These are phyloP conservation scores for Polietes domitor DNA, from an alignment of 2,888 invertebrate genomes.

Conservation along the genomic window DNA sequence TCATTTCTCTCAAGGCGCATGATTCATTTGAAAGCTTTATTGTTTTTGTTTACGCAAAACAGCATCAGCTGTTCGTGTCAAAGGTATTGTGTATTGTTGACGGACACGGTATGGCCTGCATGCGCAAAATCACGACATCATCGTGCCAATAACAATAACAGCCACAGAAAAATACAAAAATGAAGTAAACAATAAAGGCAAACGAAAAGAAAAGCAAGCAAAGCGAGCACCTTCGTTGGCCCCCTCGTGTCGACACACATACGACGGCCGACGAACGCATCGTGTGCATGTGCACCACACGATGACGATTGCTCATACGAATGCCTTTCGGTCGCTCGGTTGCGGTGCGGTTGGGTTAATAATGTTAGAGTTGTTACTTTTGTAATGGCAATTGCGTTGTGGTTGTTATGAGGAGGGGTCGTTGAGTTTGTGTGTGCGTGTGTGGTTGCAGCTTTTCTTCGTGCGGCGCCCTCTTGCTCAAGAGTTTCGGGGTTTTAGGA, in stretches of 20 bases:
- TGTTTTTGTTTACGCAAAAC: constrained; percentile 25
- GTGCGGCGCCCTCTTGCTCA: constrained; percentile 2
- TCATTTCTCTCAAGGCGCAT: background rate
- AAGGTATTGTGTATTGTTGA: background rate
- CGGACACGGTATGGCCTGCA: background rate
- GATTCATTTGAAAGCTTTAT: background rate
- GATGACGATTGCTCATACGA: background rate
- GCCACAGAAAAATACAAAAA: constrained; percentile 39
- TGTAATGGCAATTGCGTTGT: background rate
- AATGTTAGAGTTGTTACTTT: background rate
- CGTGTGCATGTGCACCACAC: background rate
- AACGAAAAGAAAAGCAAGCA: constrained; percentile 40
- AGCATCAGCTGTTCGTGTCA: constrained; percentile 47
- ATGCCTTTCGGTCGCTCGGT: background rate
- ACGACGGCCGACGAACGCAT: background rate
- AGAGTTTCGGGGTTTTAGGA: background rate
- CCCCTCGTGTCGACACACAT: background rate
- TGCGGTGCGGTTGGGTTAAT: constrained; percentile 1
- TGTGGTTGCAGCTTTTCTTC: background rate
- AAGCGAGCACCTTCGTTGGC: constrained; percentile 8
- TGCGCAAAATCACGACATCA: constrained; percentile 52
- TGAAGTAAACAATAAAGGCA: constrained; percentile 61
- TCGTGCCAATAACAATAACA: constrained; percentile 58
- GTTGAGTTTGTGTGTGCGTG: background rate
- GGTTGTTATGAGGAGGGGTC: background rate